Evolutionary conservation across 2,113 vertebrate genomes (phyloP).

Genomic region (Lophotis ruficrista): DNA sequence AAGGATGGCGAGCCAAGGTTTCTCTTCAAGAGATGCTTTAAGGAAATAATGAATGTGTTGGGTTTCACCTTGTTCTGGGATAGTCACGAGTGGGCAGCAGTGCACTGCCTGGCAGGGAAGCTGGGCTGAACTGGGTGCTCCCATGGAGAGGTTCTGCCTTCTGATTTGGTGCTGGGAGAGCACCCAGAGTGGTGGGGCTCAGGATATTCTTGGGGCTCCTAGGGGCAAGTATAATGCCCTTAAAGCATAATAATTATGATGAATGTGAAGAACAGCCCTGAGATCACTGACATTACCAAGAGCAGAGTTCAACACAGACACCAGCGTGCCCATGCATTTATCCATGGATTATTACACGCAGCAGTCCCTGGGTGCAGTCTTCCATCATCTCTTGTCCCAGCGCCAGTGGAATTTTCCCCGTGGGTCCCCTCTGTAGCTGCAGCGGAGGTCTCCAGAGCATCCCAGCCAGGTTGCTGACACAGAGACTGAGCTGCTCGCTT

Average conservation of each 20-base stretch:
- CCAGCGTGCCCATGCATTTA: fast-evolving
- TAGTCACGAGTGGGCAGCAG: not conserved
- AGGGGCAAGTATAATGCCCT: not conserved
- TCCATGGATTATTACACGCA: not conserved
- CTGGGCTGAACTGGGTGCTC: not conserved
- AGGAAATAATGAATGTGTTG: fast-evolving
- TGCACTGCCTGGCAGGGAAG: not conserved
- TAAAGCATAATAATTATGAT: not conserved
- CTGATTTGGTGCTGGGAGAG: not conserved
- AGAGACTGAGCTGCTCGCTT: not conserved
- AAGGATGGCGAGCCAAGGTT: fast-evolving
- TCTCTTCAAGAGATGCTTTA: not conserved
- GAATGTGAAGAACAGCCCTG: not conserved
- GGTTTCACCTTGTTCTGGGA: not conserved
- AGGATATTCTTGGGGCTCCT: not conserved
- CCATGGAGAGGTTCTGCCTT: not conserved
- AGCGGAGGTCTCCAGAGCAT: not conserved
- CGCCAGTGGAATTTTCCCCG: not conserved
- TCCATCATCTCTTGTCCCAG: not conserved
- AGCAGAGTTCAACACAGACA: not conserved
- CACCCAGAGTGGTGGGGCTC: not conserved
- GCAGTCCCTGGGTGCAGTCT: not conserved
- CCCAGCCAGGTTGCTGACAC: not conserved
- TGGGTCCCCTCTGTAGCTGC: not conserved
- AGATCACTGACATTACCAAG: not conserved